These are phyloP conservation scores for Pangasius larnaudii DNA, from an alignment of 2,797 vertebrate species.

Conservation along the genomic window DNA sequence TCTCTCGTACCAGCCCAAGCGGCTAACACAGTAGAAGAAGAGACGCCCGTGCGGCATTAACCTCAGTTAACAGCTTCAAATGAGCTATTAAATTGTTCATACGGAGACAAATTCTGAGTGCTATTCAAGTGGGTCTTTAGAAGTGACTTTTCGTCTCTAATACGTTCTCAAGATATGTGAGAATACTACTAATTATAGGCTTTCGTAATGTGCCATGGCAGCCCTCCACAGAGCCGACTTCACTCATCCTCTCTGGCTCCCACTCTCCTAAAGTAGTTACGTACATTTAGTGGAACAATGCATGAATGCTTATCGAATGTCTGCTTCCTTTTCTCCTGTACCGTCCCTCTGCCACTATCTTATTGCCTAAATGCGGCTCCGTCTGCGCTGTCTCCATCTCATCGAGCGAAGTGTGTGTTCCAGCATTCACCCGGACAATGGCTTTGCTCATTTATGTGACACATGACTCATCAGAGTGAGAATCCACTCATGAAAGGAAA, in stretches of 20 bases:
- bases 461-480: background rate
- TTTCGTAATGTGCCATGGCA: conserved; percentile 67
- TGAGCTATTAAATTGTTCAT: conserved; percentile 73
- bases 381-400: background rate
- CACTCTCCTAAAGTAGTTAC: conserved; percentile 59
- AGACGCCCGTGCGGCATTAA: conserved; percentile 72
- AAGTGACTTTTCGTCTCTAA: conserved; percentile 68
- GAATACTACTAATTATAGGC: conserved; percentile 73
- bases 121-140: conserved; percentile 73
- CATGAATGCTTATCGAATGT: conserved; percentile 68
- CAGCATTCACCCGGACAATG: conserved; percentile 17
- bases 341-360: conserved; percentile 7
- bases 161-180: conserved; percentile 72
- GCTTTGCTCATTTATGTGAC: background rate
- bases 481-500: background rate
- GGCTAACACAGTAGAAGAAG: conserved; percentile 71
- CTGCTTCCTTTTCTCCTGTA: conserved; percentile 62
- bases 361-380: background rate
- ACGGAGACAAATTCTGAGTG: conserved; percentile 71
- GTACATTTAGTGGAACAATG: conserved; percentile 66
- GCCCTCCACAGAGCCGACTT: conserved; percentile 59
- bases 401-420: background rate
- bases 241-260: conserved; percentile 26
- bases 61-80: conserved; percentile 75
- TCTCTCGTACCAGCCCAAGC: conserved; percentile 61